Evolutionary conservation across 2,888 invertebrate genomes (phyloP), one percentile per base, ranked within the genome.

Genomic region (Acleris sparsana): DNA sequence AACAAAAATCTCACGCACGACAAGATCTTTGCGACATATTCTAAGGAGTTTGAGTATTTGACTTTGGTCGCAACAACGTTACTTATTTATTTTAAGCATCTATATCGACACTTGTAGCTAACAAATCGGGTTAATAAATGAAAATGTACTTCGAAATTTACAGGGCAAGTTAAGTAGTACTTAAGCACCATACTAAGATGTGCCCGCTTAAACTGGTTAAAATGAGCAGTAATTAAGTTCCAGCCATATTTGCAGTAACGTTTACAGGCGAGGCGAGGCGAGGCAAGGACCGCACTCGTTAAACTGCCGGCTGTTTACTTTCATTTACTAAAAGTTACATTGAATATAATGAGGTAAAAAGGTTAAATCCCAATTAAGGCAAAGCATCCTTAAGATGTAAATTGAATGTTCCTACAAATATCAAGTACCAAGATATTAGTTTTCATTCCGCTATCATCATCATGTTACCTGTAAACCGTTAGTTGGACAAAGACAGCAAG

Each of bases 141-240:
- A 39, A 39, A 13, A 39, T 39, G 46, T 7, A 46, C 46, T 17
- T n/a, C 4, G 17, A 5, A 17, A n/a, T 17, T 46, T 46, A 5
- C 46, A 39, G 1, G 13, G 39, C 9, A 39, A 39, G 13, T 13
- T 39, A 39, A 39, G 13, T 39, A 39, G 33, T 9, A 11, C 39
- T 39, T 33, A 33, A 33, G 29, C 9, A 33, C 44, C n/a, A 16
- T 16, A 16, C 5, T 44, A 44, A 44, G 44, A 44, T 44, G 6
- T 44, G 16, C 16, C 5, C 44, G 46, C 46, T 46, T 6, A 46
- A n/a, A n/a, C 46, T 46, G 7, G 44, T 44, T 44, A 44, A n/a
- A 44, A 53, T 18, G 58, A 51, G 22, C 33, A 63, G 33, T 59
- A 49, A 64, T 64, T 53, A 64, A 53, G 59, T 59, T 63, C 48